A percentile compares a stretch with the other conserved stretches of the same genome.
phyloP scores from a whole-genome alignment of 1,140 invertebrate species.

The Rhizoglyphus robini region DNA sequence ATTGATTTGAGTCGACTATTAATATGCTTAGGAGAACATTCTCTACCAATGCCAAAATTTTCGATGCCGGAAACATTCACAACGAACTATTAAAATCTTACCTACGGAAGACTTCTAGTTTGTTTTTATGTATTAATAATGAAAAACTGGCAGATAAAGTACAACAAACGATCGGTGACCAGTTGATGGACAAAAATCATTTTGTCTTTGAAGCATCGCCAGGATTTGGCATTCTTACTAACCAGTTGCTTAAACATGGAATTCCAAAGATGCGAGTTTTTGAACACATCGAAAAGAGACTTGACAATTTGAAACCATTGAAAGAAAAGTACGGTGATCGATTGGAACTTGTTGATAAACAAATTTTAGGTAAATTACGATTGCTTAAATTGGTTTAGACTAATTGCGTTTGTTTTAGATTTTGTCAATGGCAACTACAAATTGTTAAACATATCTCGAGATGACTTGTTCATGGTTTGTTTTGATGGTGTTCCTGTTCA shows the following conservation, averaged over 20 bases:
- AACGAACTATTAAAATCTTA: slow-evolving; percentile 9
- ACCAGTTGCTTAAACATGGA: background rate
- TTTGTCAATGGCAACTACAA: slow-evolving; percentile 9
- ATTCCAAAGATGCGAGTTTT: background rate
- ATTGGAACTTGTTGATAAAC: slow-evolving; percentile 15
- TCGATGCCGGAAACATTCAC: background rate
- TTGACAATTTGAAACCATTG: background rate
- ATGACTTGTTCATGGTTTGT: background rate
- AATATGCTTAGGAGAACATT: background rate
- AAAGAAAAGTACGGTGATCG: background rate
- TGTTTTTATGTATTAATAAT: background rate
- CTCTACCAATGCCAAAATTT: background rate
- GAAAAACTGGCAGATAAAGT: background rate
- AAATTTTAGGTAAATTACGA: slow-evolving; percentile 2
- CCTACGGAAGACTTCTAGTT: slow-evolving; percentile 1
- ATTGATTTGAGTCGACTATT: background rate
- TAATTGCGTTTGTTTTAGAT: slow-evolving; percentile 1
- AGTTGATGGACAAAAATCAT: background rate
- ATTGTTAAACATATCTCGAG: background rate
- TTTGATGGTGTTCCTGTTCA: background rate
- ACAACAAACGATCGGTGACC: background rate
- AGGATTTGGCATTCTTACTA: background rate
- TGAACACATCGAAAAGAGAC: background rate
- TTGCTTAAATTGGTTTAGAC: background rate
- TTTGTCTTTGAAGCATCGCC: slow-evolving; percentile 8